Evolutionary conservation across 2,888 invertebrate genomes (phyloP), one percentile per base, ranked within the genome.

Genomic region (Timandra comae): DNA sequence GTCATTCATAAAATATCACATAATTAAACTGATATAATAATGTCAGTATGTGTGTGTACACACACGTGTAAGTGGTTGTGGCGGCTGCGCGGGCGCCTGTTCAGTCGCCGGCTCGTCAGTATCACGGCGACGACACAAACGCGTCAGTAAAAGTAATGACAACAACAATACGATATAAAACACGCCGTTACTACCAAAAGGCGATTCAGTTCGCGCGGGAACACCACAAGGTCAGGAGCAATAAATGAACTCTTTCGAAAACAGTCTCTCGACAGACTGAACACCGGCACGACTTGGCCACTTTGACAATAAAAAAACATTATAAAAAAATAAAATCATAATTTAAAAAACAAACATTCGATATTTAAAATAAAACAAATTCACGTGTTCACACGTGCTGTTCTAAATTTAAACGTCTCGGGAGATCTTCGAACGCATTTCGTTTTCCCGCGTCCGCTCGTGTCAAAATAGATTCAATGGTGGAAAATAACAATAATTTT

Each of bases 161-260:
- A 77, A 80, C 79, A 80, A 73, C 72, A 66, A 66, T 66, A 68
- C 73, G 67, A 80, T 82, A 84, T 84, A 85, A 85, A 84, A 82
- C 74, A 65, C 59, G 61, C 64, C 49, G 70, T 58, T 60, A 58
- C 61, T 56, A 68, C 76, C 65, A 71, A 78, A 78, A 74, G 65
- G 66, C 58, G 68, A 71, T 75, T 79, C 82, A 84, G 84, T 85
- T 52, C 63, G 63, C 58, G 54, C 52, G 67, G 63, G 72, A 64
- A 51, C 59, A 55, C 63, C 64, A 74, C 81, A 82, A 85, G 85
- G 85, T 85, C 84, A 85, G 78, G 78, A 77, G 61, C 78, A 16
- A 16, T 16, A 66, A 52, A 57, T 64, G 64, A 34, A 62, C 76
- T 73, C 71, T 68, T 74, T 71, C 66, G 59, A 62, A 70, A 71